Evolutionary conservation across 2,888 invertebrate genomes (phyloP).

Genomic region (Tuberolachnus salignus): DNA sequence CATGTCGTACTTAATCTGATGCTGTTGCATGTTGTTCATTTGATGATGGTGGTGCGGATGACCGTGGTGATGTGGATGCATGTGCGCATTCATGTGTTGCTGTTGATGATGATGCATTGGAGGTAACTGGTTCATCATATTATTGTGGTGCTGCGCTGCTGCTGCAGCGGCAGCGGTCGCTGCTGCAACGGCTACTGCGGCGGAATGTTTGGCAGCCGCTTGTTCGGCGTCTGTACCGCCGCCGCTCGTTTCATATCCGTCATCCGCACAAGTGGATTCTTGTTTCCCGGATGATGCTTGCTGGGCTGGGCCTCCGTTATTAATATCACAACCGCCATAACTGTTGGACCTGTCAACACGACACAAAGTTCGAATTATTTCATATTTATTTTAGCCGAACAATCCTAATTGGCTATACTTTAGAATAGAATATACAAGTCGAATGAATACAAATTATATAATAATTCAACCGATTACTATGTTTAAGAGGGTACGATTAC

Average conservation of each 20-base stretch:
- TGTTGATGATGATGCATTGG: conserved; percentile 59
- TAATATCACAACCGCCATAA: conserved; percentile 61
- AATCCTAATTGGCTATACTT: too few species aligned
- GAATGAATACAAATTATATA: too few species aligned
- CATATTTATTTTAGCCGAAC: neutral
- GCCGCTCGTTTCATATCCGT: conserved; percentile 86
- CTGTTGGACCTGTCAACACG: conserved; percentile 57
- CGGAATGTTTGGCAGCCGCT: conserved; percentile 51
- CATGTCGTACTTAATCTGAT: conserved; percentile 59
- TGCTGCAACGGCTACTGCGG: conserved; percentile 53
- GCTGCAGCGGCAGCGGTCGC: conserved; percentile 52
- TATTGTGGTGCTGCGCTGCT: conserved; percentile 61
- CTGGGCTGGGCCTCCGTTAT: conserved; percentile 70
- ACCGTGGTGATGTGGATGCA: conserved; percentile 58
- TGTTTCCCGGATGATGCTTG: conserved; percentile 46
- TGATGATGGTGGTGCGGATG: conserved; percentile 58
- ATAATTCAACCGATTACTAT: too few species aligned
- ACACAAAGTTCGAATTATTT: neutral
- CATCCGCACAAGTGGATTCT: conserved; percentile 66
- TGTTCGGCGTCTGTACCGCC: conserved; percentile 58
- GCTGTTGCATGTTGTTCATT: conserved; percentile 56
- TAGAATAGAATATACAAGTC: too few species aligned
- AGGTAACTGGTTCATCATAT: conserved; percentile 59
- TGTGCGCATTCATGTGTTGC: conserved; percentile 58
- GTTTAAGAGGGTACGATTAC: too few species aligned